Evolutionary conservation across 2,888 invertebrate species (phyloP), one percentile per base, ranked within the genome.

Genomic region (Baronia brevicornis): DNA sequence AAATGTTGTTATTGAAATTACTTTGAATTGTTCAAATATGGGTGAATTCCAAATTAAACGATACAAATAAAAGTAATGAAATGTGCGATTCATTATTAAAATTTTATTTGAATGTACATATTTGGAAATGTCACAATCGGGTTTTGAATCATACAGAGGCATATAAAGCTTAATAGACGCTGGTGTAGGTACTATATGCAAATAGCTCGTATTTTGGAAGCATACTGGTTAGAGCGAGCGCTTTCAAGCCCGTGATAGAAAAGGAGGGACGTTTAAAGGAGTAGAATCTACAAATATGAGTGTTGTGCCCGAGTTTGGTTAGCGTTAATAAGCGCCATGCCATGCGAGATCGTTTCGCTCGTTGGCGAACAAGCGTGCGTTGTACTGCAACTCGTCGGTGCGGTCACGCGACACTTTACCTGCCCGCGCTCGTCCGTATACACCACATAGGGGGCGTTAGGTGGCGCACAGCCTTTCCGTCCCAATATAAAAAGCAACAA

Each of bases 351-450:
- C n/a, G n/a, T n/a, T n/a, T 44, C 30, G 40, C 41, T 22, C 14
- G 41, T 5, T 10, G 15, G 17, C 10, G 20, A 28, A 46, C 33
- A 57, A 65, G 47, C 55, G 69, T 26, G 25, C 26, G 31, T 15
- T 12, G 44, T 25, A 38, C 33, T 22, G 39, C 38, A 35, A 38
- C 27, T 38, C 24, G 39, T 39, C 33, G 40, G 38, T 60, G 65
- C 53, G 54, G 71, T 64, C 67, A 66, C 67, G 66, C 73, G 68
- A 67, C 79, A 82, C 79, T 48, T 87, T 94, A 95, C 95, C 95
- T 95, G 95, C 91, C 94, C 95, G 89, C 93, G 92, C 86, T 93
- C 92, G 89, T 95, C 95, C 88, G 95, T 95, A 91, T 95, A 95
- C 89, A 92, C 91, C 88, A 95, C 94, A 89, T 91, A 94, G 84